Evolutionary conservation across 2,888 invertebrate genomes (phyloP).

Genomic region (Gasteruption jaculator): DNA sequence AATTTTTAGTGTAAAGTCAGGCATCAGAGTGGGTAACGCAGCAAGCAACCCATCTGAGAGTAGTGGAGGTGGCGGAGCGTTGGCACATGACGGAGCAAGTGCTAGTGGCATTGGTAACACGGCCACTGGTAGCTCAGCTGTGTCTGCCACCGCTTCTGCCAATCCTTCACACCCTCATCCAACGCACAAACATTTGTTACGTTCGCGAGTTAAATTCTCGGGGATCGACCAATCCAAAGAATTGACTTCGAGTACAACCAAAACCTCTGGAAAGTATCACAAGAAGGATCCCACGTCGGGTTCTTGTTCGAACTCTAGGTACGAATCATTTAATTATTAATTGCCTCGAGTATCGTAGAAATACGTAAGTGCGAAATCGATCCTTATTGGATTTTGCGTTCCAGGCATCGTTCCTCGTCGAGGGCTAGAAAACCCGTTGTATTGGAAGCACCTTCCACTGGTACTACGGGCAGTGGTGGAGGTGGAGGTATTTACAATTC

Average conservation of each 20-base stretch:
- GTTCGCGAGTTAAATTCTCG: slow-evolving; percentile 43
- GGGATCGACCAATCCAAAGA: slow-evolving; percentile 44
- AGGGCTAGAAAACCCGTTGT: slow-evolving; percentile 48
- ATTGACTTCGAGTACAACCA: slow-evolving; percentile 49
- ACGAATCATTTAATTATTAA: slow-evolving; percentile 19
- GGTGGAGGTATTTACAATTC: slow-evolving; percentile 24
- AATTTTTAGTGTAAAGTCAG: slow-evolving; percentile 48
- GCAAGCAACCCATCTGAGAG: slow-evolving; percentile 50
- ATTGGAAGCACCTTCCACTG: slow-evolving; percentile 42
- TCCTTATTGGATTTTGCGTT: slow-evolving; percentile 16
- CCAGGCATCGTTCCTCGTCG: slow-evolving; percentile 53
- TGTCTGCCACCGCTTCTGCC: slow-evolving; percentile 45
- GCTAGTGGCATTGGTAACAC: slow-evolving; percentile 44
- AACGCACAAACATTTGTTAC: slow-evolving; percentile 46
- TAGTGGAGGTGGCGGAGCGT: slow-evolving; percentile 45
- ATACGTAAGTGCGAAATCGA: too few relatives aligned
- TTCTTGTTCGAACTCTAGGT: slow-evolving; percentile 63
- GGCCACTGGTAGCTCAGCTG: slow-evolving; percentile 43
- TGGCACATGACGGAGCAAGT: slow-evolving; percentile 51
- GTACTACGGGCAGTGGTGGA: slow-evolving; percentile 54
- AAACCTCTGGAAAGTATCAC: slow-evolving; percentile 42
- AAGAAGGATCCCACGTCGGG: slow-evolving; percentile 60
- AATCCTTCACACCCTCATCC: slow-evolving; percentile 54
- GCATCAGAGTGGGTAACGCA: slow-evolving; percentile 53
- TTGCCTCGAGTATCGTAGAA: slow-evolving; percentile 5